Conservation (phyloP, 2,797 vertebrate genomes). For the Onychomys leucogaster region DNA sequence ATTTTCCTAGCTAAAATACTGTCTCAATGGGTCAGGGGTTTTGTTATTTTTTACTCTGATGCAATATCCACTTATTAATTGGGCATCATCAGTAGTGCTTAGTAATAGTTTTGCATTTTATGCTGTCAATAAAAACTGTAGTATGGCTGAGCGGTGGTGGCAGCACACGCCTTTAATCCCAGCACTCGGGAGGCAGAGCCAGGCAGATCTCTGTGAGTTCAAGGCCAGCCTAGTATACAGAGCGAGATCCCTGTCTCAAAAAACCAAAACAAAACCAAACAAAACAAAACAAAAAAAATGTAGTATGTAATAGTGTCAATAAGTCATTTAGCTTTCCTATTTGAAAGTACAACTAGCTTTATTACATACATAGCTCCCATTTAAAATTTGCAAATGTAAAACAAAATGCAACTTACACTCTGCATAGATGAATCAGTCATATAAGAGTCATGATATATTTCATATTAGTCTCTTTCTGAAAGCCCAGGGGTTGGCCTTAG, state of each 20-base stretch:
- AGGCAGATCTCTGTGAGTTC: too few relatives aligned
- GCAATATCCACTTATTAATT: not conserved
- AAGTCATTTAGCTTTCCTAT: not conserved
- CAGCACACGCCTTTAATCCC: too few relatives aligned
- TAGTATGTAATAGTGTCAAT: not conserved
- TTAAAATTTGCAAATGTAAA: not conserved
- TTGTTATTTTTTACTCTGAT: not conserved
- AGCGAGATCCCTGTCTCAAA: too few relatives aligned
- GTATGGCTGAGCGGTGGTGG: too few relatives aligned
- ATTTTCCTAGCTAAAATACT: not conserved
- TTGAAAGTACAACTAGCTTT: not conserved
- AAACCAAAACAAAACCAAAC: too few relatives aligned
- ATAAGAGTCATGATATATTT: not conserved
- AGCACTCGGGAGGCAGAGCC: too few relatives aligned
- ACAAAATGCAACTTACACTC: not conserved
- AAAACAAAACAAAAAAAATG: too few relatives aligned
- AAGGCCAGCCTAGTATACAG: too few relatives aligned
- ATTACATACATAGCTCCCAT: not conserved
- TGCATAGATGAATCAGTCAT: not conserved
- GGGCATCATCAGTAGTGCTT: not conserved
- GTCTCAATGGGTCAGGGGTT: not conserved
- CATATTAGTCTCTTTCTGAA: not conserved
- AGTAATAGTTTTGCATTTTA: not conserved
- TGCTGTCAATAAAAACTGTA: not conserved
- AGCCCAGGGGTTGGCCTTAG: not conserved